Percentiles rank a stretch among this genome's conserved stretches.
Conservation (phyloP, 1,140 invertebrate genomes). For the Sitophilus oryzae region DNA sequence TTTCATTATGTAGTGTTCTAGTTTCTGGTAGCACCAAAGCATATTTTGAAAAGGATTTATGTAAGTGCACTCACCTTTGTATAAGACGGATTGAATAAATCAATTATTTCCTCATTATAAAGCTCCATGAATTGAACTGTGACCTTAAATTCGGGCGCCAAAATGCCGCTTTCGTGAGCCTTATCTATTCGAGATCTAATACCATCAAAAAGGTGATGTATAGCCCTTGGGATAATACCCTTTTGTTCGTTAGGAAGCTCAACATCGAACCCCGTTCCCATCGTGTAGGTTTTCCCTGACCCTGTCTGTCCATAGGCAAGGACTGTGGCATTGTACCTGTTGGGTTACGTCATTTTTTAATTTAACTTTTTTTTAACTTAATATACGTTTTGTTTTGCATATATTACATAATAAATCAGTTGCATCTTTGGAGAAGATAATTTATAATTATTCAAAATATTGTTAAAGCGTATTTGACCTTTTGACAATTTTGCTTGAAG, state of each 20-base stretch:
- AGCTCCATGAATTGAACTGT: conserved; percentile 87
- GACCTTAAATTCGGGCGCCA: conserved; percentile 72
- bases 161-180: conserved; percentile 53
- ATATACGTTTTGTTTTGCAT: too few relatives aligned
- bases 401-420: too few relatives aligned
- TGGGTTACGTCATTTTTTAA: too few relatives aligned
- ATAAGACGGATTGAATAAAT: conserved; percentile 73
- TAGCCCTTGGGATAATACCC: conserved; percentile 91
- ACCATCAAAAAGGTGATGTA: conserved; percentile 81
- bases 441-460: too few relatives aligned
- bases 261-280: conserved; percentile 96
- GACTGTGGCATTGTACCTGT: conserved; percentile 85
- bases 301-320: conserved; percentile 96
- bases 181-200: conserved; percentile 62
- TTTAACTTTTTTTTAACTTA: too few relatives aligned
- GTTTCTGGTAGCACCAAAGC: too few relatives aligned
- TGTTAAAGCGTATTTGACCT: too few relatives aligned
- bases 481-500: too few relatives aligned
- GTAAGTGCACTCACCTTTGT: conserved; percentile 48
- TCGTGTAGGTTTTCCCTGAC: conserved; percentile 96
- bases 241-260: conserved; percentile 63
- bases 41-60: conserved; percentile 1
- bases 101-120: conserved; percentile 95
- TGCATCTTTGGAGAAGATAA: too few relatives aligned
- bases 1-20: too few relatives aligned